Evolutionary conservation across 2,797 vertebrate species (phyloP), one percentile per base, ranked within the genome.

Genomic region (Sebastes steindachneri): DNA sequence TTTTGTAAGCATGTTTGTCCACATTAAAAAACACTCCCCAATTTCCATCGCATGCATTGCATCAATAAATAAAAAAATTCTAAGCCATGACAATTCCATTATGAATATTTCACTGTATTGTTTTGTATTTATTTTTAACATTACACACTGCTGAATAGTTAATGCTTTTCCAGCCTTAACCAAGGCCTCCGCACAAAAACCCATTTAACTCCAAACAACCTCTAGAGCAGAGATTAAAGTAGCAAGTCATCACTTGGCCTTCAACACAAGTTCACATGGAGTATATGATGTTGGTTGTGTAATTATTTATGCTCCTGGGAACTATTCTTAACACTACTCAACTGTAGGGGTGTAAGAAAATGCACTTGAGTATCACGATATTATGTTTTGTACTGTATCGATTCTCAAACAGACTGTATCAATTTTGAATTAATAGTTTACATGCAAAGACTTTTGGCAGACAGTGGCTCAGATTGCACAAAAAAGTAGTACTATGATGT

Each of bases 101-200:
- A 93, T 95, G 76, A 94, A 95, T 95, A 91, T 94, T 95, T 92
- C 66, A 93, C 80, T 21, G 63, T 84, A 75, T 88, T 89, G 75
- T 88, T 81, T 79, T 25, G 2, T 25, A 80, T 90, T 93, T 90
- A 17, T 93, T 90, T 88, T 41, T 58, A 78, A 90, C 83, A 72
- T 89, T 86, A 86, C 76, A 86, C 78, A 68, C 68, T 80, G 62
- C 37, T 93, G 67, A 93, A 95, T 94, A 78, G 63, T 93, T 93
- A 72, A 95, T 90, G 85, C 19, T 29, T 79, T 76, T 55, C 28
- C 59, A 78, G 59, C 79, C 19, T 75, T 70, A 79, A 90, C 37
- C 23, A 53, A 35, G 54, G 67, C 69, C 63, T 88, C 55, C 0
- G 55, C 57, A 69, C 11, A 80, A 70, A 83, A 77, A 86, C 51